These are phyloP conservation scores for Apodemus speciosus DNA, from an alignment of 2,113 vertebrate species.

Conservation along the genomic window DNA sequence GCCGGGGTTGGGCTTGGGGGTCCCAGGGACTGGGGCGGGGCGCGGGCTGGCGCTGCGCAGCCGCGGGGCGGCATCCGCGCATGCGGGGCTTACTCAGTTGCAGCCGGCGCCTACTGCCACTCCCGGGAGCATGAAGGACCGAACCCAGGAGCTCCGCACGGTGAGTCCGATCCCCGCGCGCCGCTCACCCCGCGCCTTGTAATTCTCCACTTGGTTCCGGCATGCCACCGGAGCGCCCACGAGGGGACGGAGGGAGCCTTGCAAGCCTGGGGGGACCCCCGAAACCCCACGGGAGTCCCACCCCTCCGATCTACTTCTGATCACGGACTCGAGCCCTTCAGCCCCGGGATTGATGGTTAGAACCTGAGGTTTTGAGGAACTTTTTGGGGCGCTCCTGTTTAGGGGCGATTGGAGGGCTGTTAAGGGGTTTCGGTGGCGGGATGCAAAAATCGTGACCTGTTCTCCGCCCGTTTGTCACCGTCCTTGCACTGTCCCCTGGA, in stretches of 20 bases:
- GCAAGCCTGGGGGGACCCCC: background rate
- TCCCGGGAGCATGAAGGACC: constrained; percentile 82
- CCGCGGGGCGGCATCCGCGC: constrained; percentile 74
- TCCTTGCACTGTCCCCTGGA: background rate
- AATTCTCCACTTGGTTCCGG: background rate
- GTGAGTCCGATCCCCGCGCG: constrained; percentile 64
- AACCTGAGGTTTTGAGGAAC: constrained; percentile 53
- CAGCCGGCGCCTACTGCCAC: constrained; percentile 72
- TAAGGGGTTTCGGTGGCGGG: background rate
- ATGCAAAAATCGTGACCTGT: constrained; percentile 40
- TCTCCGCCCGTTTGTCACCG: background rate
- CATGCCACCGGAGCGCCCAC: background rate
- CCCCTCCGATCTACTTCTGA: constrained; percentile 56
- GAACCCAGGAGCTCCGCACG: constrained; percentile 81
- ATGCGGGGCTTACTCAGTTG: constrained; percentile 71
- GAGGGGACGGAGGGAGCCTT: background rate
- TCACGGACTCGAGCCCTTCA: background rate
- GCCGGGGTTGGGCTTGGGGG: constrained; percentile 58
- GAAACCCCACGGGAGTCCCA: constrained; percentile 28
- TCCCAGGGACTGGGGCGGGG: constrained; percentile 75
- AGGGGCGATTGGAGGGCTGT: background rate
- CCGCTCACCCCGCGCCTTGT: background rate
- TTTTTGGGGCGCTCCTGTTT: constrained; percentile 44
- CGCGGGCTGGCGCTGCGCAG: constrained; percentile 70
- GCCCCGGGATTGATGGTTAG: background rate